Evolutionary conservation across 2,888 invertebrate species (phyloP), one percentile per base, ranked within the genome.

Genomic region (Orchesella flavescens): DNA sequence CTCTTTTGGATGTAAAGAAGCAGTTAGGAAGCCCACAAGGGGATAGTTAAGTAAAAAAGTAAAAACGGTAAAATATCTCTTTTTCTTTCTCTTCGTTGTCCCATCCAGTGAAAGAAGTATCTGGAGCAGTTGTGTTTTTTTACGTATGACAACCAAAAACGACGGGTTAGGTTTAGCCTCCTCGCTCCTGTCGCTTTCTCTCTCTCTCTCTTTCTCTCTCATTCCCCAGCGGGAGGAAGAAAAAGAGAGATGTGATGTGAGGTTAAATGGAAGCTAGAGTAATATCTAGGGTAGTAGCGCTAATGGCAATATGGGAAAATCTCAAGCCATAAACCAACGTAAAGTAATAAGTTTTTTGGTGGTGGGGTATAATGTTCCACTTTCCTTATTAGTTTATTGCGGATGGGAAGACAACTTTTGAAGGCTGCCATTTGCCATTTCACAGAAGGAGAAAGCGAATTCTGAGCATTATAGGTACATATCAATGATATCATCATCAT

Each of bases 1-100:
- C 34, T 34, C 34, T 34, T 34, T 34, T 34, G 34, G 34, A 34
- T 34, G 34, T 34, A 34, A 49, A 69, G 69, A 53, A 34, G 17
- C 23, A 65, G 65, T 34, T 53, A n/a, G 15, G 53, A 17, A 49
- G 63, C 71, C 71, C 78, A 78, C 63, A 19, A 63, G 78, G 78
- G 78, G 49, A 61, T 63, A 69, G 78, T 78, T 78, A 78, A 78
- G 71, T 68, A 78, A 49, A 59, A 46, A 59, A 76, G 69, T 77
- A 77, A 77, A 34, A 34, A 78, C 71, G 78, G 63, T 69, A 49
- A 21, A 78, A 53, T 69, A 34, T 59, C 61, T 69, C 78, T 69
- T 43, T 49, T 23, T 19, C 49, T 49, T 53, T 53, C 24, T 53
- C 34, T 4, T 34, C 34, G 3, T 34, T 34, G 34, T 34, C 34